Evolutionary conservation across 1,140 invertebrate species (phyloP), one percentile per base, ranked within the genome.

Genomic region (Latrodectus geometricus): DNA sequence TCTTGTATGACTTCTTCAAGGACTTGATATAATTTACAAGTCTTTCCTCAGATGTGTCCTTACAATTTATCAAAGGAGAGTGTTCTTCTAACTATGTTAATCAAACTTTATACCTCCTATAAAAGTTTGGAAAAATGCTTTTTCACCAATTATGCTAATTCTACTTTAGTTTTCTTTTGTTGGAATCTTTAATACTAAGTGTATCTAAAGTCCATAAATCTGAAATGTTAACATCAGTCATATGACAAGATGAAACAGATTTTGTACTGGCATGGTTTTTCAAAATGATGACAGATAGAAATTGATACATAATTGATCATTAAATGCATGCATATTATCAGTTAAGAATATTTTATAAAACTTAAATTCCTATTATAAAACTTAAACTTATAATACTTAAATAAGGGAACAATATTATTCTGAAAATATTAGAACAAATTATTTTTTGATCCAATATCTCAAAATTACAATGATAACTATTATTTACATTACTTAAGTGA

Each of bases 41-140:
- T 73, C 81, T 83, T 69, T 65, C n/a, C 74, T 83, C 72, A 20
- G 72, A 52, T 20, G 74, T 74, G 11, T 66, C 23, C 35, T 72
- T 11, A 35, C 68, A 56, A 68, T 75, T 54, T 17, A 17, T 11
- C 54, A 75, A 20, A n/a, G 72, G 17, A 54, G 15, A 50, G n/a
- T 68, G 65, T 35, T 80, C 78, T 52, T 70, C 17, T 20, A 54
- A 52, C 50, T 9, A 75, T 0, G 73, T 4, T 75, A 75, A 20
- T 52, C 9, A 52, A 52, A 75, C 73, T n/a, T 50, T 54, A 17
- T 75, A 75, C 17, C n/a, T 17, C 49, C 73, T 35, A 50, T n/a
- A 15, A 75, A 3, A 20, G 4, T 54, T n/a, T 49, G 12, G 15
- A 15, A 52, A 74, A 75, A 21, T 75, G n/a, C n/a, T 54, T n/a